Evolutionary conservation across 1,140 invertebrate species (phyloP), one percentile per base, ranked within the genome.

Genomic region (Heliconius hewitsoni): DNA sequence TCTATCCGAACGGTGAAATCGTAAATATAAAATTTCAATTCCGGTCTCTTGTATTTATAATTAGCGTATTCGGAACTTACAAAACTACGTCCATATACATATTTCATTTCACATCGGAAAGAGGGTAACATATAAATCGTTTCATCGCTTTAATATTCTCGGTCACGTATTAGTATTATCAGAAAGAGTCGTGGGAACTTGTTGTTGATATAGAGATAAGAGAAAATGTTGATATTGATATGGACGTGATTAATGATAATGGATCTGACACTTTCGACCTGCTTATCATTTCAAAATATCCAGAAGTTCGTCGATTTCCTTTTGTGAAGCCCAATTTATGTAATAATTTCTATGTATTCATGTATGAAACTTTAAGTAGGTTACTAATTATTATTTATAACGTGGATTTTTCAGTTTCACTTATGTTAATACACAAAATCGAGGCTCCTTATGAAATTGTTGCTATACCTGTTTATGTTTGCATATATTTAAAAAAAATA

Each of bases 121-220:
- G 30, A 72, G 8, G 50, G 37, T 34, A 42, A 76, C 72, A 78
- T 57, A 84, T 82, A 82, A 82, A 82, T 84, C 79, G 82, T 16
- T 70, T 80, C 79, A 71, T 75, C 57, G 78, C n/a, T 8, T 23
- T 75, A 57, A 76, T 76, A 79, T 79, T 82, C 79, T 74, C 50
- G 77, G 75, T 81, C 83, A 79, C 77, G 77, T 84, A 82, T 78
- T 71, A 71, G n/a, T 71, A 16, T 76, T 76, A 76, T 77, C 82
- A 60, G 71, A 78, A 79, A 80, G 74, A 78, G 83, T 80, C 83
- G 83, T 84, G 83, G 81, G 83, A 84, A 82, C 74, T 71, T 52
- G 60, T 74, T 81, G 83, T 84, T 80, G 81, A 82, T 75, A 78
- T 72, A 77, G 42, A 70, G 81, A 81, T 79, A 81, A 80, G n/a